Percentiles rank a stretch among this genome's conserved stretches.
phyloP scores from a whole-genome alignment of 2,888 invertebrate genomes.

The Caenorhabditis sinica region DNA sequence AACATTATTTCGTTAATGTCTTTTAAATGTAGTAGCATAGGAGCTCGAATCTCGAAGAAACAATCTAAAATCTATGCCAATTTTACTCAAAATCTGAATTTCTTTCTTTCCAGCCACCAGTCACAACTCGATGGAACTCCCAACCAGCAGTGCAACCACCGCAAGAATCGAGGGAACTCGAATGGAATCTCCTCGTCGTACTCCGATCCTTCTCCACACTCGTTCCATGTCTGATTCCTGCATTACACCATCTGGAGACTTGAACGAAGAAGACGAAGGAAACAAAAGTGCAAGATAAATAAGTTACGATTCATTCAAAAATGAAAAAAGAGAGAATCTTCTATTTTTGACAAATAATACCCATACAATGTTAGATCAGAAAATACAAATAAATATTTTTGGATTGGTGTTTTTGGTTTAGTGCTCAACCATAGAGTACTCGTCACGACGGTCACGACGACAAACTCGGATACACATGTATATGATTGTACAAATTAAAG shows the following conservation, averaged over 20 bases:
- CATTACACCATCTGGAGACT: not conserved
- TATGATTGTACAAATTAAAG: constrained; percentile 40
- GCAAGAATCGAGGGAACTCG: constrained; percentile 57
- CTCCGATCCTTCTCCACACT: constrained; percentile 26
- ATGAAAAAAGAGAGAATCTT: not conserved
- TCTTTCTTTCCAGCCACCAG: constrained; percentile 44
- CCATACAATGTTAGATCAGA: constrained; percentile 46
- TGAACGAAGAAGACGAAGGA: constrained; percentile 7
- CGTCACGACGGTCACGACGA: constrained; percentile 43
- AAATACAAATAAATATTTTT: constrained; percentile 22
- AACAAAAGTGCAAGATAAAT: constrained; percentile 51
- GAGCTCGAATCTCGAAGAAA: no score
- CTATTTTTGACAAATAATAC: constrained; percentile 14
- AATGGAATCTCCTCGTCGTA: constrained; percentile 33
- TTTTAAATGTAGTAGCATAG: no score
- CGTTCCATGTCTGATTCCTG: constrained; percentile 62
- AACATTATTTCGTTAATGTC: no score
- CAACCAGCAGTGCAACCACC: constrained; percentile 51
- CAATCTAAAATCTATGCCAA: no score
- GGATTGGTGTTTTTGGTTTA: not conserved
- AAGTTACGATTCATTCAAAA: not conserved
- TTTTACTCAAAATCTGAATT: no score
- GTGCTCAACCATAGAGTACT: constrained; percentile 59
- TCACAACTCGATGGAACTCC: constrained; percentile 60
- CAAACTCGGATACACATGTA: constrained; percentile 45